Evolutionary conservation across 2,113 vertebrate species (phyloP).

Genomic region (Brachypodius melanocephalos): DNA sequence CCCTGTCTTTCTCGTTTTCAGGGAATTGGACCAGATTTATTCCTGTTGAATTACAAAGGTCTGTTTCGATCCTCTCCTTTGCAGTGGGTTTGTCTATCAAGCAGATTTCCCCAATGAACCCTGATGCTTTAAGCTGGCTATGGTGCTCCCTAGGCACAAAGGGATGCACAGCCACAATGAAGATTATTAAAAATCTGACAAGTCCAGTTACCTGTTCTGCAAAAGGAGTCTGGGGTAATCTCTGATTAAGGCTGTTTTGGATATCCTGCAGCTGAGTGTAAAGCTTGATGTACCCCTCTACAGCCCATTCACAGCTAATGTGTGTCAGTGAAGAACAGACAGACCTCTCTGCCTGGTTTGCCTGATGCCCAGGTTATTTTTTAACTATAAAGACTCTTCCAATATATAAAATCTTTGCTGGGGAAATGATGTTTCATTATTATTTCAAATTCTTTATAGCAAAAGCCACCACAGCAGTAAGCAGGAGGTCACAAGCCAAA

Average conservation of each 20-base stretch:
- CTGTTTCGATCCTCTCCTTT: background rate
- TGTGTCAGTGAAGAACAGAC: background rate
- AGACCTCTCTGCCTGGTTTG: background rate
- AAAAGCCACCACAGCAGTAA: background rate
- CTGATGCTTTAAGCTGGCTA: background rate
- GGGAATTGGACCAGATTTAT: background rate
- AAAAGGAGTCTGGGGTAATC: background rate
- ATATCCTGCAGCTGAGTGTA: background rate
- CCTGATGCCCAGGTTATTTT: background rate
- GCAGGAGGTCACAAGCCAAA: background rate
- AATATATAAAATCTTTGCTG: background rate
- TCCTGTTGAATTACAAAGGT: background rate
- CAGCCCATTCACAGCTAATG: background rate
- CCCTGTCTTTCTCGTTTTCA: background rate
- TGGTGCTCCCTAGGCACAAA: background rate
- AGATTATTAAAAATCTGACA: background rate
- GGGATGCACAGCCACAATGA: background rate
- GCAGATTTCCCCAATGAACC: background rate
- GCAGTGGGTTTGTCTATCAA: background rate
- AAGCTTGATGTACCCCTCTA: background rate
- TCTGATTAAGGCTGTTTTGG: background rate
- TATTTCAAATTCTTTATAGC: background rate
- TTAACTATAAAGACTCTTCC: background rate
- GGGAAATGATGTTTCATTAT: background rate
- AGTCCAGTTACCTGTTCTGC: background rate